Percentiles rank a stretch among this genome's conserved stretches.
phyloP scores from a whole-genome alignment of 2,113 vertebrate genomes.

The Corydoras sp. region DNA sequence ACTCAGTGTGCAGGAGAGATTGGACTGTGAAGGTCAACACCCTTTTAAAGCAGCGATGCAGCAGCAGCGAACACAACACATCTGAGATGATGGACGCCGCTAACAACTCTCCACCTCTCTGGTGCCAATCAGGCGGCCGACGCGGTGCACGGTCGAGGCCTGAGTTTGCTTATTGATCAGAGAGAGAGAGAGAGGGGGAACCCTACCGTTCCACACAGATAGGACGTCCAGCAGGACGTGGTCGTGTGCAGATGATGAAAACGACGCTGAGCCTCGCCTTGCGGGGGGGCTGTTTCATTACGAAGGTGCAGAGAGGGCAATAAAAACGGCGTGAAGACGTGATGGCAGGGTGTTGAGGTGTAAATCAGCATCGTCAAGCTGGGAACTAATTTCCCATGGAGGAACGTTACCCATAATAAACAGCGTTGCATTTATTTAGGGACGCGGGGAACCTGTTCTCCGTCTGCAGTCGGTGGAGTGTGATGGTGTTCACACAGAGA shows the following conservation, averaged over 20 bases:
- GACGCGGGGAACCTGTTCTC: too few relatives aligned
- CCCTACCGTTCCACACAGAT: neutral
- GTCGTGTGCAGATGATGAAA: too few relatives aligned
- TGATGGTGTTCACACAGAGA: too few relatives aligned
- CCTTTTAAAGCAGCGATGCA: slow-evolving; percentile 1
- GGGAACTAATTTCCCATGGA: too few relatives aligned
- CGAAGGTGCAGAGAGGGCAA: neutral
- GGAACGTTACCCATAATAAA: too few relatives aligned
- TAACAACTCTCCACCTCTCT: neutral
- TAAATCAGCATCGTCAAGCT: too few relatives aligned
- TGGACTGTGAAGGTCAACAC: slow-evolving; percentile 19
- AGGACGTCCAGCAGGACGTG: too few relatives aligned
- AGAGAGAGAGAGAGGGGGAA: neutral
- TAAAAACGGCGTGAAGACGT: too few relatives aligned
- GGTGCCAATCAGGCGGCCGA: slow-evolving; percentile 4
- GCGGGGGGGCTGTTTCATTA: neutral
- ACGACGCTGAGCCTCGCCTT: neutral
- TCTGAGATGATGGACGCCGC: slow-evolving; percentile 1
- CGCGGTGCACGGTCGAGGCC: neutral
- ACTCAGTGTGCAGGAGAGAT: neutral
- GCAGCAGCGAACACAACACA: neutral
- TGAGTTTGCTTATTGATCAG: neutral
- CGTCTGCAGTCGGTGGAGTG: too few relatives aligned
- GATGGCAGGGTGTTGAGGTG: too few relatives aligned
- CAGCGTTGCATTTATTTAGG: too few relatives aligned